These are phyloP conservation scores for Cuniculus paca DNA, from an alignment of 2,797 vertebrate species.

Conservation along the genomic window DNA sequence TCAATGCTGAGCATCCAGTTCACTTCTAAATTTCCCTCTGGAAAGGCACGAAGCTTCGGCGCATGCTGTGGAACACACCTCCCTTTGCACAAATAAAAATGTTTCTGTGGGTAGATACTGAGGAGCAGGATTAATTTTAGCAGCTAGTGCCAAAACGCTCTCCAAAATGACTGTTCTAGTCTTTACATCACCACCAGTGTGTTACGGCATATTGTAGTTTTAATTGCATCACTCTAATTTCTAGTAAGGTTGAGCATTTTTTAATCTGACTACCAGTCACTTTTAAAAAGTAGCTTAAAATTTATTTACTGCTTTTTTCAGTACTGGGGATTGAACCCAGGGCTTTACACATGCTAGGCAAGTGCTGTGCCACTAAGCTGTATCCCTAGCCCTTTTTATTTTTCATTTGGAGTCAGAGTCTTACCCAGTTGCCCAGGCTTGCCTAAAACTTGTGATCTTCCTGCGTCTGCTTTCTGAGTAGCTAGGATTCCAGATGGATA, in stretches of 20 bases:
- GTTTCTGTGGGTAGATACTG: neutral
- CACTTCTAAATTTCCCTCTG: neutral
- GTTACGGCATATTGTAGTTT: neutral
- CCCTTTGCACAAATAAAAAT: neutral
- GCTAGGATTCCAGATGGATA: neutral
- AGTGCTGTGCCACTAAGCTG: neutral
- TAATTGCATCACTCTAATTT: neutral
- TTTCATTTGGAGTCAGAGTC: neutral
- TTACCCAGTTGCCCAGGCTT: neutral
- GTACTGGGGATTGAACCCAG: neutral
- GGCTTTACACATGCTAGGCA: neutral
- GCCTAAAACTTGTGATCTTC: neutral
- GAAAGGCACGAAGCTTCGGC: neutral
- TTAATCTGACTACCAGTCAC: neutral
- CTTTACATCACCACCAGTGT: neutral
- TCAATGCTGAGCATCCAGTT: neutral
- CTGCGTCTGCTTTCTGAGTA: neutral
- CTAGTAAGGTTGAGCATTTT: neutral
- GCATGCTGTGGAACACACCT: neutral
- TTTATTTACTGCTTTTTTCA: conserved; percentile 32
- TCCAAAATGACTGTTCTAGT: neutral
- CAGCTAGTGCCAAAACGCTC: neutral
- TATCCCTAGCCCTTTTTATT: neutral
- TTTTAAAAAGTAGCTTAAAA: conserved; percentile 16
- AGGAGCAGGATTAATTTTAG: neutral